A percentile compares a stretch with the other conserved stretches of the same genome.
Conservation (phyloP, 2,797 vertebrate species). For the Malacoctenus gilli region DNA sequence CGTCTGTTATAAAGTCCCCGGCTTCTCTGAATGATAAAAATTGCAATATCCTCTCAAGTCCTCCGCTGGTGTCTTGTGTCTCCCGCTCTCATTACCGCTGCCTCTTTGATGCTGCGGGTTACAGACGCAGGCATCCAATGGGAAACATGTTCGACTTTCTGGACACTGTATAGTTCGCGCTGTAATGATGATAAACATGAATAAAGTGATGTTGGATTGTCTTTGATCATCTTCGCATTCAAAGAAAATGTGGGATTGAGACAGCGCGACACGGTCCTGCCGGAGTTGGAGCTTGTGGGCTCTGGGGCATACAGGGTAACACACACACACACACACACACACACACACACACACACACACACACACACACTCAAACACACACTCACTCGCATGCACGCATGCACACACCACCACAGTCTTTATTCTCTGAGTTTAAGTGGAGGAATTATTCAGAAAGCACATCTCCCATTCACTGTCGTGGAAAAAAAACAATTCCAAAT, state of each 20-base stretch:
- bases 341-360: not conserved
- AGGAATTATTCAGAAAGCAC: constrained; percentile 19
- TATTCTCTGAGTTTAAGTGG: constrained; percentile 38
- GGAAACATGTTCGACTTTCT: constrained; percentile 27
- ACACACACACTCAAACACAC: too few species aligned
- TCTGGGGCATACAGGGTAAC: too few species aligned
- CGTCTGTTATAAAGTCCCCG: not conserved
- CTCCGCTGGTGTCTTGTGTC: constrained; percentile 24
- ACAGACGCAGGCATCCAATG: constrained; percentile 28
- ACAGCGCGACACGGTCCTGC: constrained; percentile 33
- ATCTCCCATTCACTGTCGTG: constrained; percentile 14
- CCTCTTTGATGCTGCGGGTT: constrained; percentile 45
- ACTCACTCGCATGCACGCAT: not conserved
- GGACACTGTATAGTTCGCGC: constrained; percentile 23
- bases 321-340: not conserved
- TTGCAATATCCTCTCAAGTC: constrained; percentile 19
- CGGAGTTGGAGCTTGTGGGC: constrained; percentile 35
- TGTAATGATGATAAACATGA: constrained; percentile 58
- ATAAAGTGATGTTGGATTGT: constrained; percentile 43
- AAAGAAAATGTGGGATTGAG: constrained; percentile 28
- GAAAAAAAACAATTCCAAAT: constrained; percentile 25
- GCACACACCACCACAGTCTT: not conserved
- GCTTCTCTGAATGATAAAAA: constrained; percentile 25
- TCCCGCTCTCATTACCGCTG: constrained; percentile 45
- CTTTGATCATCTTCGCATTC: constrained; percentile 54